phyloP scores from a whole-genome alignment of 2,888 invertebrate species.

The Podotricha telesiphe region DNA sequence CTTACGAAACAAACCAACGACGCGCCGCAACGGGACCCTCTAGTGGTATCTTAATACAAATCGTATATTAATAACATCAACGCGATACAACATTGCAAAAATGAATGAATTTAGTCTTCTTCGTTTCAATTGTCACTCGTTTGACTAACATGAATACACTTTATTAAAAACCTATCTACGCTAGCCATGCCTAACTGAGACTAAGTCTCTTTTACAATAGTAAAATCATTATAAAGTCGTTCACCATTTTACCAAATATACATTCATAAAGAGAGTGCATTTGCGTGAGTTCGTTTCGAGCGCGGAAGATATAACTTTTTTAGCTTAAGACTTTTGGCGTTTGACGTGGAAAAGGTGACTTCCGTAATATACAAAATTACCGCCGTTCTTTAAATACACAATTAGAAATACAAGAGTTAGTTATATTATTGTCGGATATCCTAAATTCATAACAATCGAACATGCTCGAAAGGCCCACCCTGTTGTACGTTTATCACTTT shows the following conservation, averaged over 20 bases:
- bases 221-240: slow-evolving; percentile 74
- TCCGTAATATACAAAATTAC: slow-evolving; percentile 21
- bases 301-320: slow-evolving; percentile 29
- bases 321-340: slow-evolving; percentile 18
- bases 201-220: slow-evolving; percentile 76
- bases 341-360: slow-evolving; percentile 41
- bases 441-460: slow-evolving; percentile 72
- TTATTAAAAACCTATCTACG: slow-evolving; percentile 79
- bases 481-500: slow-evolving; percentile 66
- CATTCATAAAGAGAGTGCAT: slow-evolving; percentile 44
- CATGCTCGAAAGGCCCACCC: slow-evolving; percentile 58
- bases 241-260: slow-evolving; percentile 53
- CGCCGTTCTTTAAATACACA: slow-evolving; percentile 24
- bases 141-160: slow-evolving; percentile 75
- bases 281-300: slow-evolving; percentile 44
- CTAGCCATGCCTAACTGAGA: slow-evolving; percentile 81
- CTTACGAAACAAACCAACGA: background rate
- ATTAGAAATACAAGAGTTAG: slow-evolving; percentile 54
- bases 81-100: slow-evolving; percentile 79
- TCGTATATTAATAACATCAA: slow-evolving; percentile 75
- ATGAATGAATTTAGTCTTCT: slow-evolving; percentile 82
- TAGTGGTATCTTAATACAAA: slow-evolving; percentile 64
- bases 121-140: slow-evolving; percentile 80
- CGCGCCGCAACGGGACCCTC: slow-evolving; percentile 15
- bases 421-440: slow-evolving; percentile 79